Percentiles rank a stretch among this genome's conserved stretches.
These are phyloP conservation scores for Hippocampus guttulatus DNA, from an alignment of 2,113 vertebrate species.

Conservation along the genomic window DNA sequence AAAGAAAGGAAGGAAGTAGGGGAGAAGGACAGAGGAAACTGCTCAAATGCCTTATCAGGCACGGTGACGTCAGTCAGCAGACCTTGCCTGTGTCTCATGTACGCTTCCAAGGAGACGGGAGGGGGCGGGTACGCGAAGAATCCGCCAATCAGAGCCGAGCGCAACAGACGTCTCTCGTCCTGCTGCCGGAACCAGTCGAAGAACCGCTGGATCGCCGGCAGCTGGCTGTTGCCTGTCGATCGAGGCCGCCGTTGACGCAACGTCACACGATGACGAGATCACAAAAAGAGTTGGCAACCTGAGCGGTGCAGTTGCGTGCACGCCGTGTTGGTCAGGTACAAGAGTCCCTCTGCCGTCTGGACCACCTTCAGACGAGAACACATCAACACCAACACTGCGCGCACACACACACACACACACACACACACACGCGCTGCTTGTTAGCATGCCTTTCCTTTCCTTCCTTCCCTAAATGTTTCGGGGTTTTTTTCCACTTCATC, in stretches of 20 bases:
- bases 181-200: conserved; percentile 65
- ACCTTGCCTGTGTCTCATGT: conserved; percentile 63
- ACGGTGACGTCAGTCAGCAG: background rate
- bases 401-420: background rate
- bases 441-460: background rate
- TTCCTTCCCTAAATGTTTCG: background rate
- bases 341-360: conserved; percentile 12
- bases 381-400: conserved; percentile 65
- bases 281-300: conserved; percentile 36
- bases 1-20: background rate
- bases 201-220: conserved; percentile 54
- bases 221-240: conserved; percentile 42
- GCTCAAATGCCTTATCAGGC: too few relatives aligned
- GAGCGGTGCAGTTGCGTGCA: conserved; percentile 61
- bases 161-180: conserved; percentile 56
- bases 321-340: conserved; percentile 62
- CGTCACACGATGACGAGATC: background rate
- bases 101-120: conserved; percentile 62
- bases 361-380: conserved; percentile 59
- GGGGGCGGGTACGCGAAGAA: conserved; percentile 67
- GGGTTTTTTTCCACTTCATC: background rate
- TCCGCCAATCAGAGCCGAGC: conserved; percentile 66
- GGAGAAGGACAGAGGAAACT: background rate
- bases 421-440: background rate
- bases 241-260: conserved; percentile 12